Base-by-base conservation (phyloP, 2,888 invertebrate species). In the Anticlea derivata region DNA sequence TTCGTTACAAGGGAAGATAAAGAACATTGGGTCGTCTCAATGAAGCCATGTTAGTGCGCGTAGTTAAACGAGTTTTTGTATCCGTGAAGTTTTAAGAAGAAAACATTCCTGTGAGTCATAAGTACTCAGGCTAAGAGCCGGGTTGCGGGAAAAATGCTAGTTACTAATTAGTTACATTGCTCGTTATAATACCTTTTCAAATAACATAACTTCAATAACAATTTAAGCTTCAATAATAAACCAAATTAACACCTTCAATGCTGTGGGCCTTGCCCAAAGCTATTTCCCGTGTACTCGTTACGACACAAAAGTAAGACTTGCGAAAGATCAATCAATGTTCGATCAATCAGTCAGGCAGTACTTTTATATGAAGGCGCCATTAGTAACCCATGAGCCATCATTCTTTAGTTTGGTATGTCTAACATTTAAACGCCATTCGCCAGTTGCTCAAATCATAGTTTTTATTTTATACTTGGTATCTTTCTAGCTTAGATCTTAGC, bases 281-380 rank as follows among this genome's bases (percentile, higher is more conserved):
- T 7, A 17, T 24, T 29, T 23, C 8, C 7, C 13, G 17, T 26
- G n/a, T n/a, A 30, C 8, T 27, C 17, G 20, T 43, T 50, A 20
- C 49, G 20, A 38, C 38, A 43, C 33, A 38, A 38, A 38, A 35
- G 20, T 26, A 24, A 38, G 38, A 39, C 55, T 61, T 39, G 37
- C 56, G 33, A 56, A 55, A 63, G 55, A 63, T 58, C 55, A 41
- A 44, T 55, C 41, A 52, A 49, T 50, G 37, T 13, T 46, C 30
- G 29, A 33, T 45, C 41, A 38, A 38, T 51, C 38, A 33, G 27
- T 33, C 38, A 10, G 34, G 22, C 39, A 1, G 27, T 35, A 38
- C 26, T 23, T 44, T 33, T 27, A 13, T 49, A 22, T 50, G 40
- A 41, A 41, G 35, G 40, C 22, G 29, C 31, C 26, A 40, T 39